Percentiles rank a stretch among this genome's conserved stretches.
Conservation (phyloP, 2,113 vertebrate species). For the human region DNA sequence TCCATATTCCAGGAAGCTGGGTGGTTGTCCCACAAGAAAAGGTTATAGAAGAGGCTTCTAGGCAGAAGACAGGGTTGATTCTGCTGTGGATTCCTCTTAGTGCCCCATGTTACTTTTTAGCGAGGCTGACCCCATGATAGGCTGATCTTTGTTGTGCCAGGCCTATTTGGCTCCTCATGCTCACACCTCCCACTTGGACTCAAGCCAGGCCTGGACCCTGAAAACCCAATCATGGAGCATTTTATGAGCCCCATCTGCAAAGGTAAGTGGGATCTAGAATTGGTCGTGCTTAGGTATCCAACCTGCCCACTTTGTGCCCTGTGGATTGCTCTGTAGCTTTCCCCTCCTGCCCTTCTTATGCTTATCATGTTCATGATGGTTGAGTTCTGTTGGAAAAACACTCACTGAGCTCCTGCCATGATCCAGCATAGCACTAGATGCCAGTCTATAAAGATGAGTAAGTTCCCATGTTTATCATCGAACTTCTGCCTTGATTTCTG, state of each 20-base stretch:
- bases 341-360: neutral
- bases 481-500: neutral
- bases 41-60: neutral
- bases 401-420: neutral
- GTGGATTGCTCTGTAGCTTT: neutral
- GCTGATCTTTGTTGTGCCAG: too few relatives aligned
- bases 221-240: neutral
- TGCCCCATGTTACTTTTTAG: neutral
- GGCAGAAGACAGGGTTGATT: neutral
- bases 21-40: neutral
- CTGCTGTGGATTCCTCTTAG: neutral
- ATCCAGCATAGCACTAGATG: neutral
- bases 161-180: neutral
- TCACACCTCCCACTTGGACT: neutral
- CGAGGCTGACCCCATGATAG: neutral
- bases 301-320: neutral
- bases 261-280: neutral
- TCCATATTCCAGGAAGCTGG: neutral
- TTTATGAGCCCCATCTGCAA: neutral
- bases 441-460: neutral
- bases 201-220: neutral
- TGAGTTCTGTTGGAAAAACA: neutral
- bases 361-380: neutral
- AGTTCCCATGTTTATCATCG: neutral
- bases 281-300: neutral